Evolutionary conservation across 2,888 invertebrate genomes (phyloP).

Genomic region (Apomyelois bistriatella): DNA sequence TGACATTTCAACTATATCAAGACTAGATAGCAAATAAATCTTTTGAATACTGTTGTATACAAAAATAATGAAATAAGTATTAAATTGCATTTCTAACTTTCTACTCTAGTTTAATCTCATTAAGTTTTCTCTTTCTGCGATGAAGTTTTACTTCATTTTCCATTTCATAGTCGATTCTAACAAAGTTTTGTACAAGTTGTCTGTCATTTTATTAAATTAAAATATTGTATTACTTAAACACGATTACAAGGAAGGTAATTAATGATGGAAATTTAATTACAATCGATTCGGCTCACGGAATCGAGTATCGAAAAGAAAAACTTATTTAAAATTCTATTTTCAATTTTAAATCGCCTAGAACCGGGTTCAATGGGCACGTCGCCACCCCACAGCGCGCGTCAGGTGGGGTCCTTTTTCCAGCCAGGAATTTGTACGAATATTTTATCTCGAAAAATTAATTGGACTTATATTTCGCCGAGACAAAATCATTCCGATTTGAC

Average conservation of each 20-base stretch:
- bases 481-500: conserved; percentile 70
- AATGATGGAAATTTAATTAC: conserved; percentile 7
- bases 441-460: conserved; percentile 62
- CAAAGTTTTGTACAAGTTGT: background rate
- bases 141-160: background rate
- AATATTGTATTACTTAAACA: background rate
- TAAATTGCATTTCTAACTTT: background rate
- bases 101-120: background rate
- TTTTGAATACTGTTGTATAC: no score
- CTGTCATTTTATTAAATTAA: background rate
- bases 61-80: no score
- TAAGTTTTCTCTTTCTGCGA: background rate
- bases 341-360: conserved; percentile 9
- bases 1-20: no score
- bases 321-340: conserved; percentile 11
- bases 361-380: background rate
- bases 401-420: conserved; percentile 21
- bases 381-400: conserved; percentile 11
- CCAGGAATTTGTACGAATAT: conserved; percentile 39
- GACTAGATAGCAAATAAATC: no score
- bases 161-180: background rate
- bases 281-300: background rate
- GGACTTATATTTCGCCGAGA: conserved; percentile 53
- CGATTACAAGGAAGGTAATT: background rate
- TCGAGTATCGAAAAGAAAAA: conserved; percentile 5